Base-by-base conservation (phyloP, 2,113 vertebrate species). In the Dascyllus trimaculatus region DNA sequence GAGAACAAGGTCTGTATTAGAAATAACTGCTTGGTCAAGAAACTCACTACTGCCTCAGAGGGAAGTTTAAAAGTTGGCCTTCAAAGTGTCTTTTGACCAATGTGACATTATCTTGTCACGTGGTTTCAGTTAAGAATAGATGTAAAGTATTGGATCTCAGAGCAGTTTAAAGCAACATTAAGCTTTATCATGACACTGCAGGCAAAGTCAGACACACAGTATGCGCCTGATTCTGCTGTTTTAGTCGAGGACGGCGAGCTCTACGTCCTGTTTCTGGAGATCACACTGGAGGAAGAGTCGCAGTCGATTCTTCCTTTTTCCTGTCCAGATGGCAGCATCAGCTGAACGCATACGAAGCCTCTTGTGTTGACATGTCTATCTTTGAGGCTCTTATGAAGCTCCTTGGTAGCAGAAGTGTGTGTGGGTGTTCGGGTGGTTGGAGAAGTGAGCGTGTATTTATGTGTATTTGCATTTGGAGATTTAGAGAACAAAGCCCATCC, bases 271-370 rank as follows among this genome's bases (percentile, higher is more conserved):
- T 88, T 80, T 78, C 85, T 85, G 72, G 58, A 57, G 75, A 74
- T 73, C 22, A 29, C 67, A 67, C 32, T 62, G 46, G 73, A 84
- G 82, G 82, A 88, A 88, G 64, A 86, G 58, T 46, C 18, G 56
- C 14, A 17, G 85, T 75, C 45, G 26, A 59, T 78, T 25, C 86
- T 90, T 90, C 86, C 91, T 77, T 71, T 82, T 93, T 93, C 89
- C 90, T 86, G 88, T 87, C 86, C 92, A 93, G 91, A 93, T 93
- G 92, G 90, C 87, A 62, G 77, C 70, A 71, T 92, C 89, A 86
- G 88, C 86, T 90, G 82, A 91, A 67, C 32, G 72, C 63, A 86
- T 85, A 80, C 1, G 2, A 62, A 29, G 32, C 69, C 54, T 82
- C 85, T 82, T 63, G 69, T 73, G 65, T 29, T 21, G 59, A 66